A percentile compares a stretch with the other conserved stretches of the same genome.
Conservation (phyloP, 2,888 invertebrate genomes). For the Creontiades dilutus region DNA sequence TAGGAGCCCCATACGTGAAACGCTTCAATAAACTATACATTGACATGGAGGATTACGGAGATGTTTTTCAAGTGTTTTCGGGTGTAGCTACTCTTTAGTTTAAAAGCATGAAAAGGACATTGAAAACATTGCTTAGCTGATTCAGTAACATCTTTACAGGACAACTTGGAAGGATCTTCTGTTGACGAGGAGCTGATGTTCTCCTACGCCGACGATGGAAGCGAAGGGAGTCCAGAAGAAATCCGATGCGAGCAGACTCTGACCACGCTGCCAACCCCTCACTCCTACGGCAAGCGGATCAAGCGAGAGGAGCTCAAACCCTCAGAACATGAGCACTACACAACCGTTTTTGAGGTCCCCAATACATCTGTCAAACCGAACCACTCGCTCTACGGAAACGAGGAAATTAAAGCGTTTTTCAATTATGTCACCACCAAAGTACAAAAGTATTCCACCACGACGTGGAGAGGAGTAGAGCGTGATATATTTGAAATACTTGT, state of each 20-base stretch:
- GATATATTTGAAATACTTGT: slow-evolving; percentile 26
- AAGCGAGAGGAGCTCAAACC: background rate
- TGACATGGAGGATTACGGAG: too few relatives aligned
- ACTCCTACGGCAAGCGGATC: background rate
- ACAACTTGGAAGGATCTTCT: background rate
- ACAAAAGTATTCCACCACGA: background rate
- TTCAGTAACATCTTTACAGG: background rate
- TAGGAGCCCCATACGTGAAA: too few relatives aligned
- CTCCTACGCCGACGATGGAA: background rate
- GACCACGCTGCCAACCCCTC: background rate
- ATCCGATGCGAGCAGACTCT: background rate
- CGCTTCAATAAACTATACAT: too few relatives aligned
- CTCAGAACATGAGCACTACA: background rate
- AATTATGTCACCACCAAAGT: slow-evolving; percentile 43
- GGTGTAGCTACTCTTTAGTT: too few relatives aligned
- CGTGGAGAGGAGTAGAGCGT: background rate
- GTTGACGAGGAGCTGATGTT: background rate
- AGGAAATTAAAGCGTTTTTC: slow-evolving; percentile 42
- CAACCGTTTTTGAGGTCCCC: background rate
- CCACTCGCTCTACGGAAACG: background rate
- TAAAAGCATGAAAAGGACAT: too few relatives aligned
- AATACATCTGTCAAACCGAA: background rate
- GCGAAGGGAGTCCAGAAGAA: background rate
- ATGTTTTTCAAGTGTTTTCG: too few relatives aligned
- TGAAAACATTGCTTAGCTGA: too few relatives aligned